A percentile compares a stretch with the other conserved stretches of the same genome.
Evolutionary conservation across 2,888 invertebrate genomes (phyloP).

Genomic region (Achlya flavicornis): DNA sequence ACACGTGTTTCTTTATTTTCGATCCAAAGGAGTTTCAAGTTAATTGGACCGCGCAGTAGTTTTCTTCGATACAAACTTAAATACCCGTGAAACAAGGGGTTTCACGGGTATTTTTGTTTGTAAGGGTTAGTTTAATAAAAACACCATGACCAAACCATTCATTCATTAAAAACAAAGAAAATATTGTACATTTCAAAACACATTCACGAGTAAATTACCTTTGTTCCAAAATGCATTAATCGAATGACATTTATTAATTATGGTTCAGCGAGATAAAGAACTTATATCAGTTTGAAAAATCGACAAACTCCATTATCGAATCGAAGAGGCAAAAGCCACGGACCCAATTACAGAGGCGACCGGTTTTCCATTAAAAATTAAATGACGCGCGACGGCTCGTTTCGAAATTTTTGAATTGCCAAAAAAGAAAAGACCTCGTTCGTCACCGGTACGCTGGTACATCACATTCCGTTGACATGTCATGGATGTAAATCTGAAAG

Average conservation of each 20-base stretch:
- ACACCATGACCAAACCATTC: background rate
- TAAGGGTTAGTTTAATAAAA: no score
- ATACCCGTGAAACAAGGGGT: no score
- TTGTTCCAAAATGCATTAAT: background rate
- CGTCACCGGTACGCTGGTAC: conserved; percentile 32
- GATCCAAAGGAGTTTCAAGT: no score
- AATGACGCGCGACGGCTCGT: conserved; percentile 23
- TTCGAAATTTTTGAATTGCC: conserved; percentile 27
- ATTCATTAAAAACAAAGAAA: background rate
- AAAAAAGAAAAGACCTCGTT: conserved; percentile 35
- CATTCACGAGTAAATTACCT: background rate
- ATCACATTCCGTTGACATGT: conserved; percentile 24
- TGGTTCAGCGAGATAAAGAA: no score
- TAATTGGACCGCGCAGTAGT: no score
- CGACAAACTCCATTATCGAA: background rate
- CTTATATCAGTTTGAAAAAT: background rate
- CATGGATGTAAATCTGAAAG: conserved; percentile 7
- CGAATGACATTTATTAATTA: background rate
- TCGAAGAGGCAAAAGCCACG: conserved; percentile 19
- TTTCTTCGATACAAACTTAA: no score
- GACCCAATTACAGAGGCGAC: conserved; percentile 33
- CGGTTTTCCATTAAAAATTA: conserved; percentile 28
- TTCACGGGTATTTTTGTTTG: no score
- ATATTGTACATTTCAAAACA: background rate
- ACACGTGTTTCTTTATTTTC: no score